A percentile compares a stretch with the other conserved stretches of the same genome.
phyloP scores from a whole-genome alignment of 64 coral and sea anemone genomes.

The Orbicella faveolata region DNA sequence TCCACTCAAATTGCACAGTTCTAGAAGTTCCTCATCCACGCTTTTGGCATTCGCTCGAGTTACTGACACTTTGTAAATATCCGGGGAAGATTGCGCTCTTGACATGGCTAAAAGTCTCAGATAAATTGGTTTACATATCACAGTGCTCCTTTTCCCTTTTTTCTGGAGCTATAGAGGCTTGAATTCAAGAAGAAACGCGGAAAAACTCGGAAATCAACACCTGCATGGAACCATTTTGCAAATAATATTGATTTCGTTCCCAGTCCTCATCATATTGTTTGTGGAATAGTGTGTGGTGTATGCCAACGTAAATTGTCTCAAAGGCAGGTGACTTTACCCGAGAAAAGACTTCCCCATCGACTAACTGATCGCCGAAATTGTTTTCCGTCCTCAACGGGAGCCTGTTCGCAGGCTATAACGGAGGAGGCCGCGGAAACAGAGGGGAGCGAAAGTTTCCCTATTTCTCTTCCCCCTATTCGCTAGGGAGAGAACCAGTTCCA shows the following conservation, averaged over 20 bases:
- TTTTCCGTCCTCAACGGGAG: too few relatives aligned
- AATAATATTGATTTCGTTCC: neutral
- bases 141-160: neutral
- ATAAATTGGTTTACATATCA: neutral
- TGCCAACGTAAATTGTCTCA: neutral
- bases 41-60: conserved; percentile 75
- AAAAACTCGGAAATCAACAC: too few relatives aligned
- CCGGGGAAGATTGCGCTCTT: conserved; percentile 70
- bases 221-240: too few relatives aligned
- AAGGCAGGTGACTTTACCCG: too few relatives aligned
- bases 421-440: too few relatives aligned
- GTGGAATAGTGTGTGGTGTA: neutral
- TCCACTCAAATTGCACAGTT: conserved; percentile 92
- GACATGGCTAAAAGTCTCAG: conserved; percentile 57
- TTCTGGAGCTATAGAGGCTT: neutral
- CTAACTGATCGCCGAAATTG: too few relatives aligned
- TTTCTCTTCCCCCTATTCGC: too few relatives aligned
- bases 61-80: conserved; percentile 78
- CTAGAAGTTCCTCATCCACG: conserved; percentile 85
- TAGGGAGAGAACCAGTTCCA: too few relatives aligned
- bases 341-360: too few relatives aligned
- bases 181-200: neutral
- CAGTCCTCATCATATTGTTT: neutral
- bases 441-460: too few relatives aligned
- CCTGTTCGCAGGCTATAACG: too few relatives aligned